phyloP scores from a whole-genome alignment of 2,113 vertebrate species.

The Sula dactylatra region DNA sequence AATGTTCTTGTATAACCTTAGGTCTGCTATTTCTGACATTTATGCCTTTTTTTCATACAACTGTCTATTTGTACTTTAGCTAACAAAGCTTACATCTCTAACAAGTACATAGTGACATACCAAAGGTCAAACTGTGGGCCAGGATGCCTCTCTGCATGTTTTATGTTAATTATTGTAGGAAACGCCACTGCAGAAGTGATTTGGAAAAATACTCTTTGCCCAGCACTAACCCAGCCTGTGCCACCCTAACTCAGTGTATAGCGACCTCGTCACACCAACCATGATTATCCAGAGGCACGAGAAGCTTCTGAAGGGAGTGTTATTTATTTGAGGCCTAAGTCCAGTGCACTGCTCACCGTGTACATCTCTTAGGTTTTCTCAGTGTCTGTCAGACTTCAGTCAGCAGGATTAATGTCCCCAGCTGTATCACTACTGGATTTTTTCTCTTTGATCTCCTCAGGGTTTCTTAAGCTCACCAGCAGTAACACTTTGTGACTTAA shows the following conservation, averaged over 20 bases:
- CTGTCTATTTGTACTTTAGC: neutral
- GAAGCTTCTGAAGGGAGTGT: neutral
- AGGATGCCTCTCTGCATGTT: neutral
- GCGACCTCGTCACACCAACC: neutral
- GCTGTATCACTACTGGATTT: neutral
- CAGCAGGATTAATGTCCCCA: neutral
- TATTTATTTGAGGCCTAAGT: neutral
- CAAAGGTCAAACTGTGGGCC: neutral
- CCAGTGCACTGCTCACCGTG: accelerated
- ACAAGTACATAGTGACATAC: neutral
- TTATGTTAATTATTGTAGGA: neutral
- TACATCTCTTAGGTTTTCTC: neutral
- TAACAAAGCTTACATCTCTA: neutral
- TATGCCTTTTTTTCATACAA: neutral
- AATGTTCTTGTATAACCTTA: neutral
- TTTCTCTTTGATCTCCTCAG: neutral
- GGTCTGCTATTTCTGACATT: neutral
- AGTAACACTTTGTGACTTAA: neutral
- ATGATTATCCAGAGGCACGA: neutral
- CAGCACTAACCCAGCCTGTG: neutral
- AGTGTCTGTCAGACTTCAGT: neutral
- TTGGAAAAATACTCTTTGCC: neutral
- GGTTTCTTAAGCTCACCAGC: neutral
- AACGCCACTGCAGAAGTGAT: accelerated
- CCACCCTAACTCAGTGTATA: neutral